A percentile compares a stretch with the other conserved stretches of the same genome.
These are phyloP conservation scores for Drosophila pseudotakahashii DNA, from an alignment of 2,888 invertebrate species.

Conservation along the genomic window DNA sequence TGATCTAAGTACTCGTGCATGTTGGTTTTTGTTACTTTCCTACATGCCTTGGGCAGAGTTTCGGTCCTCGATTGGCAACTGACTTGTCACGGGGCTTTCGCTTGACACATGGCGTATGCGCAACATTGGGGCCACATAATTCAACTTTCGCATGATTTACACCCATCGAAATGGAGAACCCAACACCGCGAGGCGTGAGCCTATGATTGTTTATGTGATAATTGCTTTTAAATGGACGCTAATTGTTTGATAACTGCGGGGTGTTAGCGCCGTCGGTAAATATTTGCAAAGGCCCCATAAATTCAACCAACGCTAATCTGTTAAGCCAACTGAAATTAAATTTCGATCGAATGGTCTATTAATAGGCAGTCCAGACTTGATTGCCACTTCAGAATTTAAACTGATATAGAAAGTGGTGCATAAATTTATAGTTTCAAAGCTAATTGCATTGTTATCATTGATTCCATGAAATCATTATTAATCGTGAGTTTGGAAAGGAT, in stretches of 20 bases:
- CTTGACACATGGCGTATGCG: slow-evolving; percentile 39
- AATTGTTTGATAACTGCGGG: slow-evolving; percentile 34
- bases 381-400: slow-evolving; percentile 32
- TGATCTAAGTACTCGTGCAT: slow-evolving; percentile 46
- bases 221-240: slow-evolving; percentile 44
- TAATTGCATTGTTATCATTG: slow-evolving; percentile 34
- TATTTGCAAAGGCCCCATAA: slow-evolving; percentile 33
- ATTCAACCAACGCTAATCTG: slow-evolving; percentile 29
- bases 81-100: slow-evolving; percentile 52
- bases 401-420: slow-evolving; percentile 13
- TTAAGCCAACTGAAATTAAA: slow-evolving; percentile 36
- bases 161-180: background rate
- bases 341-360: slow-evolving; percentile 31
- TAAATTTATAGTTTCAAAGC: background rate
- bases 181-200: slow-evolving; percentile 8
- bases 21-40: slow-evolving; percentile 16
- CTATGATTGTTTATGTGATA: slow-evolving; percentile 25
- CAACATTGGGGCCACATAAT: slow-evolving; percentile 12
- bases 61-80: slow-evolving; percentile 33
- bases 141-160: slow-evolving; percentile 19
- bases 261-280: slow-evolving; percentile 32
- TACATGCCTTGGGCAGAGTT: background rate
- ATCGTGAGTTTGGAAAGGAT: too few species aligned
- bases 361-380: slow-evolving; percentile 30
- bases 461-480: background rate